Evolutionary conservation across 2,888 invertebrate species (phyloP), one percentile per base, ranked within the genome.

Genomic region (Platycheirus albimanus): DNA sequence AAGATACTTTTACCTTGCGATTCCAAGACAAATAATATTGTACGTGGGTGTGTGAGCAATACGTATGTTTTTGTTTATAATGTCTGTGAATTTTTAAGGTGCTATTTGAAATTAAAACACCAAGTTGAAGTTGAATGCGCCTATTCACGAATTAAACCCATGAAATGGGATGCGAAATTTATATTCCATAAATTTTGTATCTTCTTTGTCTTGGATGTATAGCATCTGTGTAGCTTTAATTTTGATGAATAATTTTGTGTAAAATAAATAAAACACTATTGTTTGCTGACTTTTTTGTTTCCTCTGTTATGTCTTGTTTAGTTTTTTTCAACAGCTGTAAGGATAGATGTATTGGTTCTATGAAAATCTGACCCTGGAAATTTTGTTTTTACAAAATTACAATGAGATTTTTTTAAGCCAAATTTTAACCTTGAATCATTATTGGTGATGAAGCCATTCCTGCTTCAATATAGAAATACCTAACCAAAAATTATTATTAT

Each of bases 41-140:
- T 20, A 20, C 20, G 54, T 19, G 20, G 54, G 54, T 41, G 38
- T 58, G 56, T 58, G 38, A 56, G 24, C 20, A 13, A 13, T 8
- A 38, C n/a, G n/a, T n/a, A n/a, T n/a, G n/a, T 19, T 56, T 56
- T 38, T 38, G 36, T 54, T 54, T 19, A 1, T 19, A n/a, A 19
- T 45, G 5, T 2, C 2, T 19, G 11, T 24, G 17, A 2, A 19
- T 15, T 38, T 20, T 51, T n/a, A n/a, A n/a, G n/a, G n/a, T n/a
- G n/a, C 8, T 17, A 17, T 43, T 17, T 2, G 38, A 38, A 56
- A 13, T 24, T 41, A 10, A 56, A 56, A 38, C 20, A 56, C 13
- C 20, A 38, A 41, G 24, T 41, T 24, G 13, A 56, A 24, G n/a
- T n/a, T n/a, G n/a, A 33, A 19, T 3, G n/a, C 10, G n/a, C n/a